phyloP scores from a whole-genome alignment of 2,888 invertebrate species.

The Rhimphoctona megacephalus region DNA sequence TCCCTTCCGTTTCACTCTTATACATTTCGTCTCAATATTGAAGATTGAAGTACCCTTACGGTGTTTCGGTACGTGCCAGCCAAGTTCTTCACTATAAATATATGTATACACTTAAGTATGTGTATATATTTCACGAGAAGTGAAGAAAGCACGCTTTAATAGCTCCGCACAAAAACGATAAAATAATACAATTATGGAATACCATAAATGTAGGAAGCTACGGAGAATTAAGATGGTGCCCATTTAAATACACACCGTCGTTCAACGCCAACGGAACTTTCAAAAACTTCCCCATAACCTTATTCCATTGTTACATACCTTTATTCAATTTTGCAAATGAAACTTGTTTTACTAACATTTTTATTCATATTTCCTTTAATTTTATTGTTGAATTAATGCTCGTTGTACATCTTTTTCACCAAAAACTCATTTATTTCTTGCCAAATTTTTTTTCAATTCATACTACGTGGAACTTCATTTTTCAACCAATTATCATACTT shows the following conservation, averaged over 20 bases:
- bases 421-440: background rate
- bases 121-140: background rate
- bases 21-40: conserved; percentile 30
- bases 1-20: conserved; percentile 5
- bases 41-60: conserved; percentile 39
- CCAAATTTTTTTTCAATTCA: background rate
- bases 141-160: conserved; percentile 5
- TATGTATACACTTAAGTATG: background rate
- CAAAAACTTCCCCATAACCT: background rate
- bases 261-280: conserved; percentile 17
- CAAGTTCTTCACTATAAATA: conserved; percentile 16
- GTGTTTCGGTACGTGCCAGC: conserved; percentile 1
- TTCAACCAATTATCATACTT: background rate
- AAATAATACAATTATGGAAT: conserved; percentile 70
- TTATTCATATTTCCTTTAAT: background rate
- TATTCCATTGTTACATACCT: background rate
- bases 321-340: background rate
- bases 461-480: background rate
- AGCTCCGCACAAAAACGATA: conserved; percentile 60
- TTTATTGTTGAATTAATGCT: background rate
- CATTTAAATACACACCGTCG: conserved; percentile 7
- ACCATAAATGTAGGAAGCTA: conserved; percentile 65
- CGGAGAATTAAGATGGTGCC: conserved; percentile 48
- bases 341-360: background rate
- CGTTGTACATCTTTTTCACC: background rate